Evolutionary conservation across 1,140 invertebrate genomes (phyloP), one percentile per base, ranked within the genome.

Genomic region (Procambarus clarkii): DNA sequence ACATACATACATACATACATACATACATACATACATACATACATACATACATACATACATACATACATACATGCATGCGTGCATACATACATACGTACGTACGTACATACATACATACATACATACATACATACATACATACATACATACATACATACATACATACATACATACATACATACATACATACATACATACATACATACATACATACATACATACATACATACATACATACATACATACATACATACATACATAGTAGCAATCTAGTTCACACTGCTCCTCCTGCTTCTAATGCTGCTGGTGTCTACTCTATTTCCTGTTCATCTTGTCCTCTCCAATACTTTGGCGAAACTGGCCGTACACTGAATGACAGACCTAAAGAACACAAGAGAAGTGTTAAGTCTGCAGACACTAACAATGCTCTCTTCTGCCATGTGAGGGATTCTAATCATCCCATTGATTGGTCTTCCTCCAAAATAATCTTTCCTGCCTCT

Each of bases 41-140:
- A 82, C 54, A 82, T 54, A 82, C 54, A 82, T 82, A 83, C n/a
- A 83, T 60, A 83, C n/a, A 83, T 83, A 83, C 58, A 83, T 60
- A 83, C 21, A 83, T 50, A 54, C 15, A 54, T 83, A 54, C 58
- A 54, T 83, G 54, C 58, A 44, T 50, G 54, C 58, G 54, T 83
- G 44, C 13, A 58, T 50, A 58, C 15, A 58, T 83, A 50, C 44
- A 50, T 2, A 2, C 58, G n/a, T 50, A 58, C 15, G n/a, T 48
- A 60, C 21, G 58, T 18, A 21, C 21, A 83, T 46, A 58, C 58
- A 60, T 50, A 83, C 9, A n/a, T 60, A 21, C 9, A 54, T 83
- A 83, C 44, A 58, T 50, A 50, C 18, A 54, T 58, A 46, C 21
- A 50, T 50, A 50, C 18, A 18, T 2, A 83, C 9, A 83, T 50